Percentiles rank a stretch among this genome's conserved stretches.
These are phyloP conservation scores for Alexandromys fortis DNA, from an alignment of 2,113 vertebrate genomes.

Conservation along the genomic window DNA sequence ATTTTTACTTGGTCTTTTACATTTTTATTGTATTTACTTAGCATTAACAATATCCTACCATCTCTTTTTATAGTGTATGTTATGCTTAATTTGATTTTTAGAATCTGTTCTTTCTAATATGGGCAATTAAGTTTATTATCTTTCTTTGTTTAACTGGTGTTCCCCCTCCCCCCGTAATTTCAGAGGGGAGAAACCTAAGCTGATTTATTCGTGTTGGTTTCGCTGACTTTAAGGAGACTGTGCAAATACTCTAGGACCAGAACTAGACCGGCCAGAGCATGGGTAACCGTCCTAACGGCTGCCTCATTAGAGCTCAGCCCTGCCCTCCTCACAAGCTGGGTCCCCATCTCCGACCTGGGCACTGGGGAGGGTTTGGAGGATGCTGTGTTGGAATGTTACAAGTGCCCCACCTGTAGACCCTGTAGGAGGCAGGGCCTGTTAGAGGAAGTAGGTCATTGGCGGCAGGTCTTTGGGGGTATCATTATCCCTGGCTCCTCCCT, in stretches of 20 bases:
- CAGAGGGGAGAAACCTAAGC: not conserved
- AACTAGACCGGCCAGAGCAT: not conserved
- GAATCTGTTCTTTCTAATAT: not conserved
- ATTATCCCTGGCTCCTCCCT: not conserved
- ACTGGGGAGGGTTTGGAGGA: not conserved
- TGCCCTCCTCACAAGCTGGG: not conserved
- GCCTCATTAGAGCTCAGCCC: not conserved
- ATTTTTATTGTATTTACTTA: slow-evolving; percentile 6
- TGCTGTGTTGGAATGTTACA: not conserved
- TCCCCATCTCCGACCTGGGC: not conserved
- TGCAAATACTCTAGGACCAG: not conserved
- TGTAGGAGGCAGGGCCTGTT: not conserved
- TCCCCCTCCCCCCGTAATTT: not conserved
- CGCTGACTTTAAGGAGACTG: not conserved
- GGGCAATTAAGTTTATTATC: not conserved
- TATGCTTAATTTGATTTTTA: slow-evolving; percentile 13
- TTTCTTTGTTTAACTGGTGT: not conserved
- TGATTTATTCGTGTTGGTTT: not conserved
- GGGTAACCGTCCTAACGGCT: not conserved
- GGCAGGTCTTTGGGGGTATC: not conserved
- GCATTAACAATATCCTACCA: not conserved
- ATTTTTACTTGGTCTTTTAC: slow-evolving; percentile 16
- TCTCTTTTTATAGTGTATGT: not conserved
- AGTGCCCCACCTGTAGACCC: not conserved
- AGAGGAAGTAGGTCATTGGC: not conserved